A percentile compares a stretch with the other conserved stretches of the same genome.
These are phyloP conservation scores for Copsychus sechellarum DNA, from an alignment of 2,113 vertebrate genomes.

Conservation along the genomic window DNA sequence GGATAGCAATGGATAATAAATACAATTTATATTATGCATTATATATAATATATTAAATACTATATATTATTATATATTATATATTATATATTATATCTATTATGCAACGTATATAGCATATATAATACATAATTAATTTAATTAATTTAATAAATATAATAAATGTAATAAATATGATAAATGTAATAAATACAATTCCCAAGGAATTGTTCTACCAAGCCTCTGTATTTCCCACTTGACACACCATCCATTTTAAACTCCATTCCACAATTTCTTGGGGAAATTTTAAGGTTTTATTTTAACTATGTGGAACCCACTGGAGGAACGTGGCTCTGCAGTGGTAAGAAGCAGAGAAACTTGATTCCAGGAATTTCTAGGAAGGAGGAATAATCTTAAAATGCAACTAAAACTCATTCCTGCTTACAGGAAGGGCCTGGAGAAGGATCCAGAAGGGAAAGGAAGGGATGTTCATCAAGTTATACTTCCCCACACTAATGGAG, in stretches of 20 bases:
- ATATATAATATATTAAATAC: background rate
- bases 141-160: background rate
- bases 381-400: background rate
- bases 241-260: background rate
- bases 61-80: background rate
- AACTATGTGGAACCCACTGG: background rate
- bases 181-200: background rate
- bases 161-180: background rate
- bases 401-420: background rate
- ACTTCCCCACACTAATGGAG: fast-evolving
- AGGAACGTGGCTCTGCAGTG: fast-evolving
- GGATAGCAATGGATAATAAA: too few species aligned
- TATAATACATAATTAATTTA: too few species aligned
- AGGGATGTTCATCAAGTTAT: background rate
- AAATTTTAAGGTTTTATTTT: background rate
- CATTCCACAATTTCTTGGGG: background rate
- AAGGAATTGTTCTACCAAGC: background rate
- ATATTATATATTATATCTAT: background rate
- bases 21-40: background rate
- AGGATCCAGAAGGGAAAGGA: background rate
- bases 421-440: background rate
- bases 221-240: background rate
- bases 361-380: background rate
- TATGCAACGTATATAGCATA: too few species aligned
- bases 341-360: background rate